phyloP scores from a whole-genome alignment of 2,113 vertebrate species.

The Bos indicus region DNA sequence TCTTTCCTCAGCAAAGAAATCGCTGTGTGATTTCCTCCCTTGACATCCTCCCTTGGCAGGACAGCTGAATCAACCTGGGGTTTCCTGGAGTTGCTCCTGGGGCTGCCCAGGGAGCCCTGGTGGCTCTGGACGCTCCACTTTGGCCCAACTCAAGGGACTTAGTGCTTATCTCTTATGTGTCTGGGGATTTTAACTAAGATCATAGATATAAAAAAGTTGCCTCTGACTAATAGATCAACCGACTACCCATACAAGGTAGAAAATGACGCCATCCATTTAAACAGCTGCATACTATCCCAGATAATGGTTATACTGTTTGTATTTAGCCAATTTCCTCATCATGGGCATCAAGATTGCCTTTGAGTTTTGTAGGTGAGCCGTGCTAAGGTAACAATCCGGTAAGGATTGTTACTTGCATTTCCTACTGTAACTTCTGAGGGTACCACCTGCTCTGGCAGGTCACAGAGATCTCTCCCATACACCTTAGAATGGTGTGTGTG shows the following conservation, averaged over 20 bases:
- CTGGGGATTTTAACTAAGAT: neutral
- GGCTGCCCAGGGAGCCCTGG: neutral
- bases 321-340: neutral
- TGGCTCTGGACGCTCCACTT: neutral
- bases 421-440: neutral
- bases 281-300: too few relatives aligned
- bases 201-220: neutral
- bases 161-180: neutral
- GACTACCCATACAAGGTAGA: neutral
- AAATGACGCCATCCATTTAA: neutral
- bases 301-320: fast-evolving
- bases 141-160: neutral
- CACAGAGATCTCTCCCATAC: neutral
- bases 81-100: neutral
- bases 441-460: fast-evolving
- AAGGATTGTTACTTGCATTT: too few relatives aligned
- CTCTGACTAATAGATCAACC: neutral
- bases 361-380: fast-evolving
- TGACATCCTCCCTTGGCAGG: neutral
- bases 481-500: neutral
- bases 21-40: fast-evolving
- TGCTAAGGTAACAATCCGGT: neutral
- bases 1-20: neutral
- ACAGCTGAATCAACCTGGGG: fast-evolving
- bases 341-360: neutral